Conservation (phyloP, 2,113 vertebrate species). For the Grammomys surdaster region DNA sequence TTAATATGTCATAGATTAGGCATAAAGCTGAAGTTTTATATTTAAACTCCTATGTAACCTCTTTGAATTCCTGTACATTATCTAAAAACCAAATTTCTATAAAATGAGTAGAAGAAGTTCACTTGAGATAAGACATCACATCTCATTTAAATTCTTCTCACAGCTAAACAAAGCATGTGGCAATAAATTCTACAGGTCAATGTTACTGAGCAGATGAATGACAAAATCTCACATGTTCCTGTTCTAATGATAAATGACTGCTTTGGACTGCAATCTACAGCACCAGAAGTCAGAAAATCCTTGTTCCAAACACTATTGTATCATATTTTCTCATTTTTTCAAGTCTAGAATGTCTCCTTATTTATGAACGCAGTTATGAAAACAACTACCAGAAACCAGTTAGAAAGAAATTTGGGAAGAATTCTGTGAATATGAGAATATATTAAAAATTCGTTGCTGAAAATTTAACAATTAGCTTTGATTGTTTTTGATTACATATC, state of each 20-base stretch:
- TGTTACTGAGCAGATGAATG: neutral
- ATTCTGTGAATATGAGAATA: neutral
- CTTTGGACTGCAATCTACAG: neutral
- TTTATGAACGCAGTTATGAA: neutral
- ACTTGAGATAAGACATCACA: fast-evolving
- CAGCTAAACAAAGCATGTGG: neutral
- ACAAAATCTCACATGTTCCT: neutral
- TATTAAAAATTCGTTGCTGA: neutral
- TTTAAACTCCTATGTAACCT: neutral
- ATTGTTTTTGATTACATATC: neutral
- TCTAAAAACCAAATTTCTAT: neutral
- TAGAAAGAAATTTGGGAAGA: neutral
- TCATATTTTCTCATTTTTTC: neutral
- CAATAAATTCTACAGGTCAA: neutral
- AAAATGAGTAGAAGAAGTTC: neutral
- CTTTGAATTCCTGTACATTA: neutral
- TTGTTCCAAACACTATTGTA: neutral
- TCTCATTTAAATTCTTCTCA: neutral
- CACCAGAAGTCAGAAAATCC: neutral
- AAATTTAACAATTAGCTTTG: no score
- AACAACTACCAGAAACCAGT: neutral
- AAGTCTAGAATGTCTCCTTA: neutral
- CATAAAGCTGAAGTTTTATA: neutral
- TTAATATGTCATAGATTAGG: neutral
- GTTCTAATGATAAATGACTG: neutral